Evolutionary conservation across 2,888 invertebrate species (phyloP), one percentile per base, ranked within the genome.

Genomic region (Drosophila maculinotata): DNA sequence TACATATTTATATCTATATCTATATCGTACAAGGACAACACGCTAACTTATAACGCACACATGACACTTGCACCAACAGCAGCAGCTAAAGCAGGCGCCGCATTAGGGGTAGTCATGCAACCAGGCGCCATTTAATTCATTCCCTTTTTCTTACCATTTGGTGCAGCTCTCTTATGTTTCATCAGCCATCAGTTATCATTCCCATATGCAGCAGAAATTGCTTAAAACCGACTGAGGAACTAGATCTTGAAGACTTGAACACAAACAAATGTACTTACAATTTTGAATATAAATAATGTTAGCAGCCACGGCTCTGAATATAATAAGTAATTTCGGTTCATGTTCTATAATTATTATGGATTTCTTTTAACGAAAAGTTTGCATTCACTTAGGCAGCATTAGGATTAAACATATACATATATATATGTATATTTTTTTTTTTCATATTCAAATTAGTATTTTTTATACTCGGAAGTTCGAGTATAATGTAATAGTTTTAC

Each of bases 71-170:
- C 35, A 30, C 17, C n/a, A 30, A 3, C 42, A 28, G 2, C 42
- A 25, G 0, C 25, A 45, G 12, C 17, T 20, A 12, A 17, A 45
- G 12, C 12, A n/a, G 28, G 17, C 28, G 17, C 28, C 28, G 45
- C 62, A 56, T 51, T 63, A 38, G 74, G 73, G 69, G 69, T 63
- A 71, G 63, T 63, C 69, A 31, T n/a, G 60, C 60, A 36, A n/a
- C 15, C 26, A 10, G 20, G 39, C 30, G 42, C 26, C 14, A 42
- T 30, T 30, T 23, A 14, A 48, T 20, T n/a, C 15, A 49, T 12
- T 36, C n/a, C 20, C 2, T n/a, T 3, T 4, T 3, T 20, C 23
- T 20, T 23, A 10, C 20, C 6, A 1, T 20, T 23, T 12, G 17
- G 10, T 38, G 3, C 45, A 30, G 51, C 41, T 30, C n/a, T n/a